A percentile compares a stretch with the other conserved stretches of the same genome.
Evolutionary conservation across 2,888 invertebrate species (phyloP).

Genomic region (Mesopsocus fuscifrons): DNA sequence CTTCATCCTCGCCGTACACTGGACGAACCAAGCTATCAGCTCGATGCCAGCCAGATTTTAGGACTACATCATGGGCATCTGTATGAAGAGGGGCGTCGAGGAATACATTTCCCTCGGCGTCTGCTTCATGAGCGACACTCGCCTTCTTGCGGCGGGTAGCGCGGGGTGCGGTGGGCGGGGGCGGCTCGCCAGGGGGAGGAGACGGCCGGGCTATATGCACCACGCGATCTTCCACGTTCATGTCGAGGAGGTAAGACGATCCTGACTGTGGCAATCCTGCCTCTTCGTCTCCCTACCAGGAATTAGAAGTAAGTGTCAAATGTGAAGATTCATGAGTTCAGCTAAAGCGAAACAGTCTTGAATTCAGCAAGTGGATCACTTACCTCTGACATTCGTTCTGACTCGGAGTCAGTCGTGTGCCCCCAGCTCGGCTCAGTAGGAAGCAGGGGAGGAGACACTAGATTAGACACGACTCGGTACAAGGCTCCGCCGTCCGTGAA

Average conservation of each 20-base stretch:
- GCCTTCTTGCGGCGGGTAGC: not conserved
- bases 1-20: not conserved
- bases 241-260: conserved; percentile 39
- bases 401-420: conserved; percentile 30
- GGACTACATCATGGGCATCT: not conserved
- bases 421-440: conserved; percentile 21
- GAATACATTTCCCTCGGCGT: not conserved
- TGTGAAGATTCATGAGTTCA: too few relatives aligned
- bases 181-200: not conserved
- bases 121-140: not conserved
- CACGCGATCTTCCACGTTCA: conserved; percentile 42
- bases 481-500: conserved; percentile 41
- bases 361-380: conserved; percentile 14
- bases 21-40: too few relatives aligned
- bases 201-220: conserved; percentile 25
- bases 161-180: not conserved
- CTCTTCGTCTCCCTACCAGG: conserved; percentile 23
- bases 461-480: conserved; percentile 27
- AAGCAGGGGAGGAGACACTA: conserved; percentile 18
- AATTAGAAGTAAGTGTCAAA: conserved; percentile 18
- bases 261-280: conserved; percentile 25
- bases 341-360: not conserved
- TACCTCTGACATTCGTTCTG: conserved; percentile 24
- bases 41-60: conserved; percentile 1
- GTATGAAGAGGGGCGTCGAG: not conserved